Base-by-base conservation (phyloP, 1,140 invertebrate genomes). In the Liolophura sinensis region DNA sequence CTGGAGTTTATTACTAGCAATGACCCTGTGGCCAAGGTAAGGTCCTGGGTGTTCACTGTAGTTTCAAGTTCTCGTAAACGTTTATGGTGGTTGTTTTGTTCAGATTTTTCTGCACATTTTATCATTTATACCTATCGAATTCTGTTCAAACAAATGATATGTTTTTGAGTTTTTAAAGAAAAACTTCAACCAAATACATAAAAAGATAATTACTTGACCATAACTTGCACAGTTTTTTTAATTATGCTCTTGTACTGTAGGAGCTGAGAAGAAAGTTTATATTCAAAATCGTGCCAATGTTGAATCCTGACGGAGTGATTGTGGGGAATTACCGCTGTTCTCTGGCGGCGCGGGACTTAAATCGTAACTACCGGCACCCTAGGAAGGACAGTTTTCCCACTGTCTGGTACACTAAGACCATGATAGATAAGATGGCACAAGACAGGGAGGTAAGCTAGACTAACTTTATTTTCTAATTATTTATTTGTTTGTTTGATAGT, bases 401-500 rank as follows among this genome's bases (percentile, higher is more conserved):
- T 1, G 75, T 82, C 27, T 81, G 73, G 73, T 58, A 73, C 57
- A 67, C 75, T 5, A 82, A 82, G 57, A 69, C 67, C 59, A 76
- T 81, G 73, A 75, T 80, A 20, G 78, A 80, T 24, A 68, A 70
- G 20, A 57, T 82, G 16, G 56, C 69, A 7, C 64, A 78, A 31
- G 76, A 73, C 50, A 67, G 78, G 67, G 74, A 82, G 70, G 80
- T 82, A 64, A 60, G 71, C 70, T 25, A 18, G n/a, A n/a, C 50
- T 62, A n/a, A 12, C 52, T 5, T 62, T 15, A 6, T 56, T 50
- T 0, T 68, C 65, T 40, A 40, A 60, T 55, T 50, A 27, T 89
- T 93, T 81, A 92, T 94, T 80, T 93, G 95, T 85, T 92, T 92
- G 79, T 92, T 54, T 54, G 51, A 5, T 12, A 3, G 3, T 58